Percentiles rank a stretch among this genome's conserved stretches.
These are phyloP conservation scores for Cricetomys ansorgei DNA, from an alignment of 2,113 vertebrate genomes.

Conservation along the genomic window DNA sequence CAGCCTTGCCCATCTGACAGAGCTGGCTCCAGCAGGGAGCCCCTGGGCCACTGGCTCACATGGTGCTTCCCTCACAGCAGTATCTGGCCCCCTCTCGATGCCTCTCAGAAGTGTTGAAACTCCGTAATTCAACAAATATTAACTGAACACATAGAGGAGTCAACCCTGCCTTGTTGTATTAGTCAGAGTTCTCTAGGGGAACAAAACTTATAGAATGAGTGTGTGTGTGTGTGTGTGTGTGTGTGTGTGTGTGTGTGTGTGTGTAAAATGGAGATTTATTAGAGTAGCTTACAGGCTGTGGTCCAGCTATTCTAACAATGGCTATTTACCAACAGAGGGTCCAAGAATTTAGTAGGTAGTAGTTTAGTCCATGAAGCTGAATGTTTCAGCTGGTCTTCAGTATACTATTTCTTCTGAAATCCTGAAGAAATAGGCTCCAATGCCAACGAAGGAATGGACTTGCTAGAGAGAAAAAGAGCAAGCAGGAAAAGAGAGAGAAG, in stretches of 20 bases:
- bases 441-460: background rate
- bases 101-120: background rate
- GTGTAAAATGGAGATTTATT: background rate
- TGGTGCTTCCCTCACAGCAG: background rate
- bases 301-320: background rate
- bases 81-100: no score
- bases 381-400: background rate
- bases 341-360: background rate
- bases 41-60: fast-evolving
- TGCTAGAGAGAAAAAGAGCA: background rate
- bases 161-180: background rate
- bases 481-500: background rate
- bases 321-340: background rate
- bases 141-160: fast-evolving
- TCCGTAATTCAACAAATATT: constrained; percentile 6
- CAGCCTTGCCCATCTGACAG: background rate
- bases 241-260: background rate
- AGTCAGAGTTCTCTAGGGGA: background rate
- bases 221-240: background rate
- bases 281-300: background rate
- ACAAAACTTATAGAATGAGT: background rate
- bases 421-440: background rate
- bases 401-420: background rate
- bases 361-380: background rate
- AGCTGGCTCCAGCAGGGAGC: background rate